phyloP scores from a whole-genome alignment of 2,888 invertebrate species.

The Mesorhabditis spiculigera region DNA sequence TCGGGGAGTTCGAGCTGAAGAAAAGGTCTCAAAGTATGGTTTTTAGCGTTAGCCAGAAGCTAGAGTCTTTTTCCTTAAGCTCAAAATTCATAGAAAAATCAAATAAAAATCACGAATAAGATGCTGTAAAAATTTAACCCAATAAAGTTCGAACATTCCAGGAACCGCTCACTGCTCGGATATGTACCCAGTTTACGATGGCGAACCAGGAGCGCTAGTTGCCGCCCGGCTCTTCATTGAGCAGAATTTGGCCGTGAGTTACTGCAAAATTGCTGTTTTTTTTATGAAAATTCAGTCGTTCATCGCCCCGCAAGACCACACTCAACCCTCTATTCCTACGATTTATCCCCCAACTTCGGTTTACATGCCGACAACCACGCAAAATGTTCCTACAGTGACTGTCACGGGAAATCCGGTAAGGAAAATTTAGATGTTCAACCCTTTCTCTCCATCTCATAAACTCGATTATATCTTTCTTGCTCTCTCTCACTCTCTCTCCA shows the following conservation, averaged over 20 bases:
- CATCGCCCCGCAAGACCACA: neutral
- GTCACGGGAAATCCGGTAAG: neutral
- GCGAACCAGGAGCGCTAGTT: slow-evolving; percentile 36
- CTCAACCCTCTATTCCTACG: neutral
- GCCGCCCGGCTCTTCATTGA: slow-evolving; percentile 33
- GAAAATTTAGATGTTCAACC: no score
- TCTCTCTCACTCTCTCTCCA: no score
- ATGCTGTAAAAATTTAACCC: no score
- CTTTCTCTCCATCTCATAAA: no score
- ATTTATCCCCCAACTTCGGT: neutral
- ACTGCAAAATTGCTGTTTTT: neutral
- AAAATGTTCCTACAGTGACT: neutral
- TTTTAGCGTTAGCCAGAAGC: neutral
- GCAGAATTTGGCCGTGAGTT: neutral
- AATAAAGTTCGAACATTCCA: neutral
- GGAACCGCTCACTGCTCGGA: slow-evolving; percentile 51
- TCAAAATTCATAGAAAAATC: no score
- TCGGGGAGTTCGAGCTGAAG: no score
- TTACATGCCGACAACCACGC: neutral
- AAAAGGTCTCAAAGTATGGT: no score
- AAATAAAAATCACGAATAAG: no score
- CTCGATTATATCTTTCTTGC: no score
- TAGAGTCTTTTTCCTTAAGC: neutral
- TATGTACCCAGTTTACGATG: slow-evolving; percentile 46
- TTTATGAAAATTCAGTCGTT: neutral